Base-by-base conservation (phyloP, 2,113 vertebrate genomes). In the Chaetodon auriga region DNA sequence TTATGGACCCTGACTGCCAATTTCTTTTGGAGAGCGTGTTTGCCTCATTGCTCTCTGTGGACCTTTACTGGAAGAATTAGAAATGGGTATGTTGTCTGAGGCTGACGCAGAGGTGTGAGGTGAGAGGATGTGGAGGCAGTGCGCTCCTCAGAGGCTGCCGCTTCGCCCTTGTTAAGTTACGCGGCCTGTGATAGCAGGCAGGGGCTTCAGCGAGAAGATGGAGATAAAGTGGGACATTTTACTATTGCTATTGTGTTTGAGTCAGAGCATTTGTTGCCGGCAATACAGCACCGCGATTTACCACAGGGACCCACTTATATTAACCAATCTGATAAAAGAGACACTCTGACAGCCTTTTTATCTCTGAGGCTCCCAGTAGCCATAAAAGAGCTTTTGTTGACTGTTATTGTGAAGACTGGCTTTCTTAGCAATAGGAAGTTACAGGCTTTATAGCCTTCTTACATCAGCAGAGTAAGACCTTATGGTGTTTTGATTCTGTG, bases 171-270 rank as follows among this genome's bases (percentile, higher is more conserved):
- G 68, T 89, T 88, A 76, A 60, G 84, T 71, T 48, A 25, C 43
- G 5, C 8, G 0, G 53, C 46, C 48, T 0, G 9, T 36, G 66
- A 82, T 73, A 60, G 38, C 69, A 74, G 84, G 60, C 57, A 7
- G 68, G 62, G 55, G 48, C 76, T 68, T 60, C 30, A 49, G 78
- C 30, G 9, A 78, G 65, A 68, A 89, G 74, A 85, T 78, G 62
- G 75, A 81, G 88, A 92, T 90, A 58, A 91, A 92, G 87, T 62
- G 77, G 71, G 68, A 76, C 82, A 75, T 93, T 94, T 91, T 75
- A 84, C 71, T 68, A 62, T 64, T 80, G 77, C 80, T 74, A 38
- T 86, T 90, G 75, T 74, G 82, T 78, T 76, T 46, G 72, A 80
- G 57, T 79, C 38, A 7, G 69, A 79, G 65, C 85, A 75, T 91